phyloP scores from a whole-genome alignment of 2,888 invertebrate genomes.

The Nephrocerus scutellatus region DNA sequence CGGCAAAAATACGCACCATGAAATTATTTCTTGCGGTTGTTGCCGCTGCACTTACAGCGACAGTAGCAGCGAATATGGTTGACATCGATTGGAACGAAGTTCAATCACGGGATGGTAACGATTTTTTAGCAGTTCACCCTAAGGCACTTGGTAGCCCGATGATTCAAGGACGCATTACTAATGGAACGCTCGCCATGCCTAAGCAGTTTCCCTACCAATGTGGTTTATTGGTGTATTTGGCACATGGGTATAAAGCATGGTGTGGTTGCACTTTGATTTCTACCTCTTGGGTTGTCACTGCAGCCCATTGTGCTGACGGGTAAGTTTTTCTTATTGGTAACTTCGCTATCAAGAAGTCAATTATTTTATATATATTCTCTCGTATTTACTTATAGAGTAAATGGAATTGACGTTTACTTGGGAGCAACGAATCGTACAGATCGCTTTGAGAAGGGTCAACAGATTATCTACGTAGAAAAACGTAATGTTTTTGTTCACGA shows the following conservation, averaged over 20 bases:
- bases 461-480: constrained; percentile 20
- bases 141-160: neutral
- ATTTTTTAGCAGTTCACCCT: neutral
- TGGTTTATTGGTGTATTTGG: constrained; percentile 18
- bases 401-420: constrained; percentile 24
- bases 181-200: constrained; percentile 22
- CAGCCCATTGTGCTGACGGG: constrained; percentile 30
- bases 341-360: too few relatives aligned
- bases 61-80: neutral
- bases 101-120: neutral
- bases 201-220: constrained; percentile 28
- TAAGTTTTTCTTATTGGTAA: constrained; percentile 5
- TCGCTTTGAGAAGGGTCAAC: constrained; percentile 22
- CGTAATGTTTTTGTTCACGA: constrained; percentile 25
- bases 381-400: constrained; percentile 4
- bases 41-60: constrained; percentile 16
- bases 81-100: constrained; percentile 8
- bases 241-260: constrained; percentile 19
- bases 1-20: too few relatives aligned
- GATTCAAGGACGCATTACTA: constrained; percentile 21
- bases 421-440: constrained; percentile 25
- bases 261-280: constrained; percentile 33
- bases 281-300: constrained; percentile 28
- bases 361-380: neutral
- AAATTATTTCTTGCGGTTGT: constrained; percentile 22